Evolutionary conservation across 2,888 invertebrate genomes (phyloP), one percentile per base, ranked within the genome.

Genomic region (Stictocephala bisonia): DNA sequence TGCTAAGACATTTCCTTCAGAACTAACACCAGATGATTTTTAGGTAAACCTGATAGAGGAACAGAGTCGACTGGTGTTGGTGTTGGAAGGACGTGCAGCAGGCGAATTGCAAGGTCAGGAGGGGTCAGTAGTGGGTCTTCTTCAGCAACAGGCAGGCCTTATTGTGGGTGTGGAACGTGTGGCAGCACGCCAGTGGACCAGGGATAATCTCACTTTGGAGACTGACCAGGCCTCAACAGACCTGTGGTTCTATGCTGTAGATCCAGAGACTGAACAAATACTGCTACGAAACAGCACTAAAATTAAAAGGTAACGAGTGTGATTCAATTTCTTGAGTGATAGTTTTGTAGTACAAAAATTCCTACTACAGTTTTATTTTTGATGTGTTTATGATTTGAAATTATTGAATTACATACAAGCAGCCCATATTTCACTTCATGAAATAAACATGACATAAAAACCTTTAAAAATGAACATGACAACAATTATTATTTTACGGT

Each of bases 221-320:
- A 84, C 84, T 35, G 92, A 93, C 82, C 85, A 88, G 0, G 87
- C 87, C 4, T 93, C 93, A 6, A 94, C 95, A 0, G 95, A 96
- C 80, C 89, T 95, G 4, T 95, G 95, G 94, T 90, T 96, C 82
- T 95, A 95, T 80, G 88, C 92, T 0, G 86, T 96, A 1, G 93
- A 96, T 84, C 95, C 95, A 0, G 87, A 86, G 68, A 91, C 90
- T 0, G 94, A 94, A 76, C 86, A 85, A 64, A 92, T 96, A 77
- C 83, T 96, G 41, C 85, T 88, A 0, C 88, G 93, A 56, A 94
- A 94, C 78, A 90, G 91, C 76, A 86, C 89, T 0, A 83, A 88
- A 35, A 88, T 96, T 26, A 88, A 90, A 80, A 90, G 89, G 89
- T 92, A 84, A 84, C 85, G n/a, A n/a, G n/a, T n/a, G n/a, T 86